Base-by-base conservation (phyloP, 2,888 invertebrate genomes). In the Conops quadrifasciatus region DNA sequence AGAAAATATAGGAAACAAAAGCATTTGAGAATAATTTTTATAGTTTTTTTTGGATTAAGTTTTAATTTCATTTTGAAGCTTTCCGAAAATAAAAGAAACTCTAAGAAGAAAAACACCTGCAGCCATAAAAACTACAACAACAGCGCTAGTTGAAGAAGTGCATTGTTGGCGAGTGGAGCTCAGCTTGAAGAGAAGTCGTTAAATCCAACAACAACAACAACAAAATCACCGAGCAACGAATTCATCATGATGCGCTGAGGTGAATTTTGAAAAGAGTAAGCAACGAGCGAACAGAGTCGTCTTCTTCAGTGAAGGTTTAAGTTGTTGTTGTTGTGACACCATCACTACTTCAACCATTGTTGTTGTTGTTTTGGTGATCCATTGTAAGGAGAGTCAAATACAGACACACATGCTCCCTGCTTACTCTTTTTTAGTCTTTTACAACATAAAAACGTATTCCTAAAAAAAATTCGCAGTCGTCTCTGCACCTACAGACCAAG, bases 311-410 rank as follows among this genome's bases (percentile, higher is more conserved):
- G 36, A 9, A 36, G 4, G 36, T 9, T 36, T 36, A 36, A 7
- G n/a, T 5, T 53, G 16, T 19, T 19, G 21, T 53, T 53, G 53
- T 53, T 53, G 53, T 19, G 19, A 24, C n/a, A n/a, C n/a, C n/a
- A n/a, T n/a, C n/a, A n/a, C n/a, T n/a, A n/a, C n/a, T n/a, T n/a
- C 36, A 36, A 36, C 36, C 4, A 36, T 36, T 53, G 24, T 53
- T 53, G n/a, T 53, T 53, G 53, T n/a, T 53, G 53, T 51, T 51
- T 51, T 16, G 51, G 51, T 16, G 51, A 51, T 36, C 4, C 36
- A 36, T 9, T 36, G 36, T 7, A 36, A 9, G 36, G 36, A 36
- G 36, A 36, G 36, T 9, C 9, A 36, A 36, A 36, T 36, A 36
- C n/a, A n/a, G n/a, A n/a, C n/a, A n/a, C n/a, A 36, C 9, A 36